Evolutionary conservation across 2,888 invertebrate genomes (phyloP), one percentile per base, ranked within the genome.

Genomic region (Pandemis heparana): DNA sequence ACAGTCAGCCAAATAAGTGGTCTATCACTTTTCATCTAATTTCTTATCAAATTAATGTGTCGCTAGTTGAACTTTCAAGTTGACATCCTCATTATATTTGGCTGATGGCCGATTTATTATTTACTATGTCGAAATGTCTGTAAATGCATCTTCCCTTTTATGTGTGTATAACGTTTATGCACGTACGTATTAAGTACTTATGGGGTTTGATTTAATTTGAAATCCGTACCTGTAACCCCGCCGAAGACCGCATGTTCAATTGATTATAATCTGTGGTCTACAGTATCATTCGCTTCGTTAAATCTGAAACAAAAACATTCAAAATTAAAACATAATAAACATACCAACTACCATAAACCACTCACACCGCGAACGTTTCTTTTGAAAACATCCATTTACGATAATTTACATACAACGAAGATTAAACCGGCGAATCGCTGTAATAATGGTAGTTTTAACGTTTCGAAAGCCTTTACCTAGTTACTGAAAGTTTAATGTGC

Each of bases 201-300:
- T 81, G 81, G 78, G 66, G 76, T 56, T 59, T 51, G 43, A 73
- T 59, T 63, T 9, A 63, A 14, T 64, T 60, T 43, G 64, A 41
- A n/a, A 64, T 68, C 81, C 85, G 75, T 81, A 92, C 92, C 89
- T 91, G 91, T 83, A 91, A 85, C 81, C 88, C 89, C 83, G 83
- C 82, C 74, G 88, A 83, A 77, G 84, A 80, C 77, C 79, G 85
- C 92, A 92, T 92, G 70, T 84, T 86, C 77, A 70, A 75, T 79
- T 78, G 64, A 63, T 69, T 70, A 41, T 73, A 70, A 12, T 14
- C 39, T 79, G 80, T 82, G 71, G 82, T 79, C 84, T 91, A 89
- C 81, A 78, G 85, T 85, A 78, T 77, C 86, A 87, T 87, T 75
- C 84, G 83, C 77, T 78, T 76, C 77, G 74, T 41, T 75, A 60